phyloP scores from a whole-genome alignment of 2,113 vertebrate genomes.

The Aepyceros melampus region DNA sequence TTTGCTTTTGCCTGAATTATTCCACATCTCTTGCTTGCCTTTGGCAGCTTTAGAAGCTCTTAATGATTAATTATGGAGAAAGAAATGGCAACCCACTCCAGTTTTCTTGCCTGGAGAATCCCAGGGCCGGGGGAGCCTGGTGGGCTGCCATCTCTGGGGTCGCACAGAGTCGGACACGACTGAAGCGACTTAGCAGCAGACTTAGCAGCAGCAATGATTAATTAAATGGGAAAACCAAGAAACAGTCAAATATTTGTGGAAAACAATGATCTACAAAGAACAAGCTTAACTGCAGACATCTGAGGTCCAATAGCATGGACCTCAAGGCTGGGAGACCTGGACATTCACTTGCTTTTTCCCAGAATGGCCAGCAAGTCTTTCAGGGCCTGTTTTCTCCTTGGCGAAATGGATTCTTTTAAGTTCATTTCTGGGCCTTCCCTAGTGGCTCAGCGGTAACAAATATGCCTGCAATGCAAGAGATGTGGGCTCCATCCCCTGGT shows the following conservation, averaged over 20 bases:
- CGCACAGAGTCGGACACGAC: no score
- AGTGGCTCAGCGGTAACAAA: not conserved
- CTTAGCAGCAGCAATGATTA: no score
- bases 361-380: not conserved
- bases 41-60: not conserved
- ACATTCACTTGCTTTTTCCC: rapidly evolving
- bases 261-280: not conserved
- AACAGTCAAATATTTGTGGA: not conserved
- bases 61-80: no score
- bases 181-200: no score
- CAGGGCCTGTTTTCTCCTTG: not conserved
- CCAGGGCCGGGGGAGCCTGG: no score
- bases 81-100: no score
- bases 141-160: no score
- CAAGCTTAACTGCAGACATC: rapidly evolving
- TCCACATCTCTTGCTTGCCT: not conserved
- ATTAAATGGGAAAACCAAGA: rapidly evolving
- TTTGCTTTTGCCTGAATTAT: not conserved
- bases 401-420: not conserved
- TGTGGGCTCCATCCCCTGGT: not conserved
- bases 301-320: rapidly evolving
- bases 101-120: no score
- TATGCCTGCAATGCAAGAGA: not conserved
- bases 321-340: rapidly evolving
- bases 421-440: not conserved